phyloP scores from a whole-genome alignment of 1,140 invertebrate species.

The Periplaneta americana region DNA sequence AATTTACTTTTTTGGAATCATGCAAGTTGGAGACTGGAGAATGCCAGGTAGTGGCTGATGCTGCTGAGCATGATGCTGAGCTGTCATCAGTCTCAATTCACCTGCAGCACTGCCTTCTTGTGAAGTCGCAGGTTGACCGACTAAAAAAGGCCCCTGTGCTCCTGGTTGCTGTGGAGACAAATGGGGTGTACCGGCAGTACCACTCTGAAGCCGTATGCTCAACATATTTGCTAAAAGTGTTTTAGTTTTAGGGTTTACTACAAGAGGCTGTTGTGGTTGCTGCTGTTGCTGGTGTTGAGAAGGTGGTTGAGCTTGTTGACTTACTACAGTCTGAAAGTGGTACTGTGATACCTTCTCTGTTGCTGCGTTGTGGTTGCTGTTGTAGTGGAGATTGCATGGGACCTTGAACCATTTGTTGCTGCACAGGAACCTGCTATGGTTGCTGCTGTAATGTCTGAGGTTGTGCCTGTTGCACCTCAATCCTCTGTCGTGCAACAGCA shows the following conservation, averaged over 20 bases:
- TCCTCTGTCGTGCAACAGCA: slow-evolving; percentile 5
- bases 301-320: neutral
- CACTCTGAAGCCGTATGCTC: slow-evolving; percentile 74
- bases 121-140: neutral
- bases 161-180: neutral
- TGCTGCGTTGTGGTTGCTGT: neutral
- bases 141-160: neutral
- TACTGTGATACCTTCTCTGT: neutral
- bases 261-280: slow-evolving; percentile 11
- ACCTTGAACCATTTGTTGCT: slow-evolving; percentile 26
- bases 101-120: slow-evolving; percentile 34
- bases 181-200: neutral
- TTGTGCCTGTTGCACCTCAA: slow-evolving; percentile 33
- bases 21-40: slow-evolving; percentile 7
- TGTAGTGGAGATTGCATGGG: neutral
- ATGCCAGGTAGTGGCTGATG: slow-evolving; percentile 27
- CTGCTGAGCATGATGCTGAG: slow-evolving; percentile 60
- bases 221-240: slow-evolving; percentile 93
- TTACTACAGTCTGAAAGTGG: neutral
- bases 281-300: no score
- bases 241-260: slow-evolving; percentile 91
- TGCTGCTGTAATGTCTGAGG: slow-evolving; percentile 28
- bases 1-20: no score
- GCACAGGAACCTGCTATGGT: neutral
- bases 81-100: slow-evolving; percentile 59